A percentile compares a stretch with the other conserved stretches of the same genome.
Evolutionary conservation across 2,888 invertebrate genomes (phyloP).

Genomic region (Luperina testacea): DNA sequence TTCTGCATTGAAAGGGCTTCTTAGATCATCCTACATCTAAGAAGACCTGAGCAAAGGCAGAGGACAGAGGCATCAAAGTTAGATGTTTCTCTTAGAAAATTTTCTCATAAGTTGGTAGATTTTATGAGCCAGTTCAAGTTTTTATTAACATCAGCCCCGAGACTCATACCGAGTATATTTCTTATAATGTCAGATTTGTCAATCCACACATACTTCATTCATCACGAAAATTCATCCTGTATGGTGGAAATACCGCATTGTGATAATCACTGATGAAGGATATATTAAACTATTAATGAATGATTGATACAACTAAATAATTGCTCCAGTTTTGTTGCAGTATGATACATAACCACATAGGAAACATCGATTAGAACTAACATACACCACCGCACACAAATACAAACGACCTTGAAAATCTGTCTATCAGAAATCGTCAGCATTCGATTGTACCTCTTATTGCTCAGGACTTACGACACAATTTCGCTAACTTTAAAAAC

Average conservation of each 20-base stretch:
- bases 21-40: neutral
- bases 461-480: neutral
- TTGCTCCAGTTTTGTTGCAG: neutral
- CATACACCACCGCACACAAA: neutral
- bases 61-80: neutral
- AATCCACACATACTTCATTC: neutral
- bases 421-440: slow-evolving; percentile 2
- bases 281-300: neutral
- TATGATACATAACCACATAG: neutral
- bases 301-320: slow-evolving; percentile 1
- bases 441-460: slow-evolving; percentile 18
- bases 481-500: neutral
- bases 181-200: neutral
- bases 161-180: neutral
- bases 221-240: too few species aligned
- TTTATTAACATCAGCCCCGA: neutral
- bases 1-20: neutral
- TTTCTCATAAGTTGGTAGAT: neutral
- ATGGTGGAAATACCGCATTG: slow-evolving; percentile 2
- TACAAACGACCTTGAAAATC: neutral
- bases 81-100: neutral
- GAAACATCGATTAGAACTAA: slow-evolving; percentile 30
- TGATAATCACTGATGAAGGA: neutral
- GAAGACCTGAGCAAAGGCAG: neutral
- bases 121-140: neutral